Base-by-base conservation (phyloP, 2,797 vertebrate genomes). In the Australoheros facetus region DNA sequence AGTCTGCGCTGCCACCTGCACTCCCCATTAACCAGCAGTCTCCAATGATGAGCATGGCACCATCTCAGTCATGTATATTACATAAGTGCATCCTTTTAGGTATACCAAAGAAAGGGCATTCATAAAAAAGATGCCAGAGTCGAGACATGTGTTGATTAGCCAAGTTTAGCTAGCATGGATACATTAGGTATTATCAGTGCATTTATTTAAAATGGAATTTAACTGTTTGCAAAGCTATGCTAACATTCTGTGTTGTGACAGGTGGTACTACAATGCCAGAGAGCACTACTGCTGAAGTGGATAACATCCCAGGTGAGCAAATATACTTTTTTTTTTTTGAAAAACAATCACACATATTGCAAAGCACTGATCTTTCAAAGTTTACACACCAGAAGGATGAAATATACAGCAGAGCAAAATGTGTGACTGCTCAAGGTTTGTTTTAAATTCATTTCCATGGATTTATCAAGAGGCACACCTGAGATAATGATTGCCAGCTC, bases 261-360 rank as follows among this genome's bases (percentile, higher is more conserved):
- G 96, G 93, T 56, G 88, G 89, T 1, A 91, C 94, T 51, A 69
- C 78, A 0, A 78, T 87, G 56, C 91, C 94, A 34, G 95, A 94
- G 82, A 94, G 92, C 45, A 94, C 94, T 4, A 94, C 92, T 1
- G 55, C 87, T 62, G 92, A 94, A 78, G 83, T 86, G 82, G 93
- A 95, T 56, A 92, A 90, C 37, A 75, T 94, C 23, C 93, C 94
- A 92, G 94, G 95, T 96, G 76, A 95, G 93, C 70, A 51, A 26
- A 53, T 21, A 7, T 7, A 7, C 6, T 7, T 7, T 32, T 54
- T 21, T 62, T 26, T 58, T 5, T 42, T 34, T 55, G 10, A 13
- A 42, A 66, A 64, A 39, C 16, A 4, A 26, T 48, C 56, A 12
- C 51, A 30, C 11, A 28, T 30, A 26, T 59, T 17, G 55, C 12